Percentiles rank a stretch among this genome's conserved stretches.
Evolutionary conservation across 2,888 invertebrate species (phyloP).

Genomic region (Latrodectus elegans): DNA sequence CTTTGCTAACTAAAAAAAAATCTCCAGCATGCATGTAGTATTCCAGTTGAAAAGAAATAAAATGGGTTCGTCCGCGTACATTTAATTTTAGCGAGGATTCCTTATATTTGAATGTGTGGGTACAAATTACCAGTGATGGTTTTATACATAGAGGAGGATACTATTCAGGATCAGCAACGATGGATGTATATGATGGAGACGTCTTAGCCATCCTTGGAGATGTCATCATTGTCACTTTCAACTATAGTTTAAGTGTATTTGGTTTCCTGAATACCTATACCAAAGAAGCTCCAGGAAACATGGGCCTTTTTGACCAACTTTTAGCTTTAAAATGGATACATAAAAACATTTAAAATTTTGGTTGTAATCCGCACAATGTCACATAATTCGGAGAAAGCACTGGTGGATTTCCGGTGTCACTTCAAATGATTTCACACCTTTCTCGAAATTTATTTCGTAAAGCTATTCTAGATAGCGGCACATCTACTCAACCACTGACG

Average conservation of each 20-base stretch:
- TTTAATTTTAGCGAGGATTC: constrained; percentile 82
- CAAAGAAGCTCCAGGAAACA: constrained; percentile 72
- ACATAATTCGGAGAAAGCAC: constrained; percentile 11
- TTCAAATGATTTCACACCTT: neutral
- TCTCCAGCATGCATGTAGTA: constrained; percentile 72
- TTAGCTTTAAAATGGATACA: constrained; percentile 7
- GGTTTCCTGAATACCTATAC: constrained; percentile 74
- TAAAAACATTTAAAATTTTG: constrained; percentile 8
- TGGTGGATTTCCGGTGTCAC: neutral
- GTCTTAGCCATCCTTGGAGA: constrained; percentile 77
- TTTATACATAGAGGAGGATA: constrained; percentile 74
- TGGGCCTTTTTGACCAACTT: neutral
- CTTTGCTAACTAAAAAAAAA: constrained; percentile 71
- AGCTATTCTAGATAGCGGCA: neutral
- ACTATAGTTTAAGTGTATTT: constrained; percentile 76
- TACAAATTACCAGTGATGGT: constrained; percentile 82
- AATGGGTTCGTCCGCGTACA: constrained; percentile 50
- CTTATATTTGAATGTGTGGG: constrained; percentile 85
- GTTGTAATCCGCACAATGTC: neutral
- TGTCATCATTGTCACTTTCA: constrained; percentile 78
- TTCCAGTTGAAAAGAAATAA: constrained; percentile 68
- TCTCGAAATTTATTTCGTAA: neutral
- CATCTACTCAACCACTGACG: neutral
- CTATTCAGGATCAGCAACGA: constrained; percentile 73
- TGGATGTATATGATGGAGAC: constrained; percentile 76